Conservation (phyloP, 1,140 invertebrate genomes). For the Pentalonia nigronervosa region DNA sequence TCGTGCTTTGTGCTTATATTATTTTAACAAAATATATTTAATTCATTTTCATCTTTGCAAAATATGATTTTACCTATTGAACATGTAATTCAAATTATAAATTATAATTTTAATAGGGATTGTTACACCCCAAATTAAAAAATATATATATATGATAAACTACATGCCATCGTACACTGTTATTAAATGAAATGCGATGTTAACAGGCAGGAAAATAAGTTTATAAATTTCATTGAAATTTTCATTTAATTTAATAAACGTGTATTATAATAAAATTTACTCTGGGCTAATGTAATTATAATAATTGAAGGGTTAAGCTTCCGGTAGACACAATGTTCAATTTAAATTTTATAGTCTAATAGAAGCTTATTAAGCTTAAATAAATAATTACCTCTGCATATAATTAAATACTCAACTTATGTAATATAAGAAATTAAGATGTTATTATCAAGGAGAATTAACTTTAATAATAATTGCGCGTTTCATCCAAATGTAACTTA, state of each 20-base stretch:
- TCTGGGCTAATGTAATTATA: background rate
- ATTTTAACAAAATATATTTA: background rate
- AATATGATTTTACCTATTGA: background rate
- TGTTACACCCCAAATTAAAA: background rate
- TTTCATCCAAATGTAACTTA: background rate
- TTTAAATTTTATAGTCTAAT: background rate
- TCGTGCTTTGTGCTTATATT: background rate
- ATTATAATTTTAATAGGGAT: background rate
- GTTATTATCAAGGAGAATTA: background rate
- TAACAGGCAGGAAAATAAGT: background rate
- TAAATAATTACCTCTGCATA: background rate
- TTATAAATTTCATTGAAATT: background rate
- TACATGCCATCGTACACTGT: background rate
- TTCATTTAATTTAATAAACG: background rate
- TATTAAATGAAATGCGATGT: background rate
- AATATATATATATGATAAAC: background rate
- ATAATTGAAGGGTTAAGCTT: background rate
- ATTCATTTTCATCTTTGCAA: background rate
- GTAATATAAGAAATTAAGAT: background rate
- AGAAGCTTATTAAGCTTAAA: background rate
- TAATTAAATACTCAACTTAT: background rate
- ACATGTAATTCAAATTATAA: background rate
- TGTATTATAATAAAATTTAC: background rate
- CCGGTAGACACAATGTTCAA: background rate
- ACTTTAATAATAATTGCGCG: background rate